Conservation (phyloP, 2,888 invertebrate species). For the Ditula angustiorana region DNA sequence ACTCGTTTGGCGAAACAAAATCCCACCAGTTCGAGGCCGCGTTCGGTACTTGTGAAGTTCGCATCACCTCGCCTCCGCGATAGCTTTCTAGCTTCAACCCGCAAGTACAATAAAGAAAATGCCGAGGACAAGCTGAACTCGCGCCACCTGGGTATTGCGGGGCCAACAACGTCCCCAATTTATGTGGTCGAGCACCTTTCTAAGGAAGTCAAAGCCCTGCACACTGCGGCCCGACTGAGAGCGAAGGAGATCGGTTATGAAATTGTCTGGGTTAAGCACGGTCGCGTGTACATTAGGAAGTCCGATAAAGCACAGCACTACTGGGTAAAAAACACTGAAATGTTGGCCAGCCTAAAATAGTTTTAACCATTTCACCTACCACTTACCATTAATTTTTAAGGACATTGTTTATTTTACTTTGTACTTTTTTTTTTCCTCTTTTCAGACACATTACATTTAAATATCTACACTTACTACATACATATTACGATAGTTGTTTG, state of each 20-base stretch:
- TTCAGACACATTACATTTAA: too few species aligned
- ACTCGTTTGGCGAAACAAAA: not conserved
- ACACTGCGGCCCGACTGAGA: not conserved
- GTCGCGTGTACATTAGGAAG: not conserved
- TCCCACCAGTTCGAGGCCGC: not conserved
- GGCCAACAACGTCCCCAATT: not conserved
- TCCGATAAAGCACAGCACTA: not conserved
- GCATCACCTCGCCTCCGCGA: constrained; percentile 2
- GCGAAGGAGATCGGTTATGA: not conserved
- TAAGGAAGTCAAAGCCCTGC: not conserved
- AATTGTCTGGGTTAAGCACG: not conserved
- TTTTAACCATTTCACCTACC: not conserved
- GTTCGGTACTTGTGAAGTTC: not conserved
- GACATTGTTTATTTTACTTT: too few species aligned
- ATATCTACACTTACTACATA: too few species aligned
- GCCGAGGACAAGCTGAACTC: not conserved
- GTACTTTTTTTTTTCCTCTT: too few species aligned
- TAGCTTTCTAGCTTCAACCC: not conserved
- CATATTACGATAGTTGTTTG: too few species aligned
- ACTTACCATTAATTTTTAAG: not conserved
- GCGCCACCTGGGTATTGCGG: not conserved
- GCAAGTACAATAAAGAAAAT: not conserved
- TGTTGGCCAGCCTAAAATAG: not conserved
- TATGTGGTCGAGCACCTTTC: not conserved
- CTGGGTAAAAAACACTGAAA: not conserved